Evolutionary conservation across 2,113 vertebrate genomes (phyloP), one percentile per base, ranked within the genome.

Genomic region (Oncorhynchus tshawytscha): DNA sequence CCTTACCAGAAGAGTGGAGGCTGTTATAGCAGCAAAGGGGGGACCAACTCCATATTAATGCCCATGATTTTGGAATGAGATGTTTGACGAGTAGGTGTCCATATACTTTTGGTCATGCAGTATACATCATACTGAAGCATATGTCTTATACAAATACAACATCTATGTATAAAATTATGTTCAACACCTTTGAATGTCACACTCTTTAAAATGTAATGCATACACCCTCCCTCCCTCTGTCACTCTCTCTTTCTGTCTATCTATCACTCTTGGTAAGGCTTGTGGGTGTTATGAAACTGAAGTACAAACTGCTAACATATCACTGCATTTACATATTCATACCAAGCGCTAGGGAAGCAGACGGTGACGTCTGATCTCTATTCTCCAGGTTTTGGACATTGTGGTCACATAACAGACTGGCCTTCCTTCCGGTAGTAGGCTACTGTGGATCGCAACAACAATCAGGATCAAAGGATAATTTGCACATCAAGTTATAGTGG

Each of bases 381-480:
- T 67, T 75, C 24, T 81, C 71, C 64, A 78, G 34, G 54, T 71
- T 45, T n/a, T 15, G 77, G 64, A 81, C 67, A 71, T 84, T 82
- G 82, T 81, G 75, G 49, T 71, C 67, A 34, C 70, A 57, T 71
- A 49, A 48, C 71, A 73, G 77, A 77, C 78, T 81, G 66, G 72
- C 80, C 81, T 65, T 45, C 73, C 62, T 59, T 62, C 59, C n/a
- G 6, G 7, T 62, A n/a, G 20, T 62, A 45, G 39, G 2, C 39
- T 62, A 7, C 59, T 62, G 15, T 34, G 13, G 29, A 34, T 2
- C 13, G 15, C 27, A 68, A 45, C 9, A 45, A 45, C 27, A 68
- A 15, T 20, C 13, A 27, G 66, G 81, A 91, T 92, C 86, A 90
- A 93, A 92, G 88, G 79, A 62, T 79, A 74, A 87, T 93, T 91